phyloP scores from a whole-genome alignment of 2,888 invertebrate genomes.

The Liposcelis brunnea region DNA sequence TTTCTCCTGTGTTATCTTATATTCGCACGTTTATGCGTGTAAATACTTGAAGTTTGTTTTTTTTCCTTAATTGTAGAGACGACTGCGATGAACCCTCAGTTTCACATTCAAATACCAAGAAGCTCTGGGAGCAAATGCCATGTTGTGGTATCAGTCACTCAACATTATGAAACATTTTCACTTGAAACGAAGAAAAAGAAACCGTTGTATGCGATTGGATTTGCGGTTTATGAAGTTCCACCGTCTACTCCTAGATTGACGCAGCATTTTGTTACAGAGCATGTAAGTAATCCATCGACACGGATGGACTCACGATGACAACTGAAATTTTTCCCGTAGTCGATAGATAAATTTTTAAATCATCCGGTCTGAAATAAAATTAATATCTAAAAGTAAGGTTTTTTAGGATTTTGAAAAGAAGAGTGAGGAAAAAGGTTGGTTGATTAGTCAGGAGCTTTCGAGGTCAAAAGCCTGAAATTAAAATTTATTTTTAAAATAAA shows the following conservation, averaged over 20 bases:
- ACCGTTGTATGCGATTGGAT: conserved; percentile 43
- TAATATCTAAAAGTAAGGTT: too few relatives aligned
- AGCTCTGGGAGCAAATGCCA: conserved; percentile 46
- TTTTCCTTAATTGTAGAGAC: conserved; percentile 31
- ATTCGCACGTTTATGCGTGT: background rate
- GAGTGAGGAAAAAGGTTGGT: too few relatives aligned
- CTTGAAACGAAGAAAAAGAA: conserved; percentile 31
- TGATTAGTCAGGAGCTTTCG: too few relatives aligned
- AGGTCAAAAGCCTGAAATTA: too few relatives aligned
- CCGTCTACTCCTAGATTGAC: conserved; percentile 40
- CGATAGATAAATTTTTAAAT: too few relatives aligned
- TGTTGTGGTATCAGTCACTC: conserved; percentile 53
- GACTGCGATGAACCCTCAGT: conserved; percentile 49
- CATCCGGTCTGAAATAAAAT: too few relatives aligned
- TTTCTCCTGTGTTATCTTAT: background rate
- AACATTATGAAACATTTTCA: conserved; percentile 36
- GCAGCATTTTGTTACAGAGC: conserved; percentile 40
- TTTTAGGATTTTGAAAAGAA: too few relatives aligned
- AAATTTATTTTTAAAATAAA: too few relatives aligned
- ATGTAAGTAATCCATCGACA: conserved; percentile 24
- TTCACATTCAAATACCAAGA: conserved; percentile 48
- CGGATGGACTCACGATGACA: too few relatives aligned
- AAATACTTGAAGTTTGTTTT: background rate
- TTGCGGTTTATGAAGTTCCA: conserved; percentile 52
- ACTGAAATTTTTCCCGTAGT: too few relatives aligned